These are phyloP conservation scores for Mormyrops boulengeri DNA, from an alignment of 2,797 vertebrate species.

Conservation along the genomic window DNA sequence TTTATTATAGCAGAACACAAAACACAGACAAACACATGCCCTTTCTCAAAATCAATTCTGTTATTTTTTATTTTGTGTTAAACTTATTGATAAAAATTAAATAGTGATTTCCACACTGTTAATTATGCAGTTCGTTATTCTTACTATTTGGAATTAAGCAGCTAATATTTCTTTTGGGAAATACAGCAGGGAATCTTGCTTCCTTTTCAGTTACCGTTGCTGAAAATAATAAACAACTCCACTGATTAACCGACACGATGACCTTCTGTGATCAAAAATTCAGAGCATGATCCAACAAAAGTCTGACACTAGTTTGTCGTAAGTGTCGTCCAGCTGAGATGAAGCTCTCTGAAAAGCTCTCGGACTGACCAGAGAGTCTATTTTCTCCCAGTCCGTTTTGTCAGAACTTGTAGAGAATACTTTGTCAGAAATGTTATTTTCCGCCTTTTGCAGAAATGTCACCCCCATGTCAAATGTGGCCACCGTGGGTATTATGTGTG, in stretches of 20 bases:
- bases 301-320: neutral
- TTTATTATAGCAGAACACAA: neutral
- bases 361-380: neutral
- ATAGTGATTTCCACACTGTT: neutral
- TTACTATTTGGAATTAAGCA: neutral
- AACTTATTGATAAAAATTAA: neutral
- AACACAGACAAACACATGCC: neutral
- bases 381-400: neutral
- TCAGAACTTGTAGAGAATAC: neutral
- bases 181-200: neutral
- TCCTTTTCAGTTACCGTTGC: neutral
- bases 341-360: neutral
- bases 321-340: neutral
- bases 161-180: neutral
- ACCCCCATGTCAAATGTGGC: neutral
- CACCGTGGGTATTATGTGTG: neutral
- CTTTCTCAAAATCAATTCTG: neutral
- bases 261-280: neutral
- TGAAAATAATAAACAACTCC: neutral
- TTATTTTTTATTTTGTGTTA: neutral
- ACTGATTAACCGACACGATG: neutral
- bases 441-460: neutral
- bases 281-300: neutral
- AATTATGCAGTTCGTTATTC: neutral
- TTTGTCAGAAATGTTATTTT: constrained; percentile 1